A percentile compares a stretch with the other conserved stretches of the same genome.
Conservation (phyloP, 2,113 vertebrate species). For the Pedionomus torquatus region DNA sequence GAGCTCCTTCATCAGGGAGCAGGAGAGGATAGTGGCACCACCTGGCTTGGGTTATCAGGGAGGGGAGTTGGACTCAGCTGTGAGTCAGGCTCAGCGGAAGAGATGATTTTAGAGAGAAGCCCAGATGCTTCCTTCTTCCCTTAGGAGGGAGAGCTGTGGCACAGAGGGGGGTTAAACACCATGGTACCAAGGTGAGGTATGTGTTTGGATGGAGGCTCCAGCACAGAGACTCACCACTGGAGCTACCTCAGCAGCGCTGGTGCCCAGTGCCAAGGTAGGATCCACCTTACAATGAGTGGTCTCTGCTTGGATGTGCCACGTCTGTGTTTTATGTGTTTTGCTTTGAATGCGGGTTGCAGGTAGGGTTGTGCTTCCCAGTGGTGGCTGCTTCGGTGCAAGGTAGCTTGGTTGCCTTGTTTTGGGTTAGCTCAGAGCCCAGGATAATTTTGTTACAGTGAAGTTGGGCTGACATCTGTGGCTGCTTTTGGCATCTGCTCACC, state of each 20-base stretch:
- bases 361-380: not conserved
- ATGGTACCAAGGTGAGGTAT: not conserved
- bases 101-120: not conserved
- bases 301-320: not conserved
- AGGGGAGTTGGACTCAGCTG: not conserved
- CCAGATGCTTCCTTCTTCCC: not conserved
- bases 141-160: accelerated
- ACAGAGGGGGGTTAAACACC: not conserved
- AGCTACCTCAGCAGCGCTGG: not conserved
- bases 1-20: not conserved
- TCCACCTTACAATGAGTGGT: not conserved
- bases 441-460: not conserved
- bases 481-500: not conserved
- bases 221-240: not conserved
- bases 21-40: not conserved
- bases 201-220: not conserved
- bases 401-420: not conserved
- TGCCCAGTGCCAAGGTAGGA: not conserved
- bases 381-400: not conserved
- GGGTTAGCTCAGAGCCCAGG: not conserved
- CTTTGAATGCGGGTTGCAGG: not conserved
- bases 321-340: not conserved
- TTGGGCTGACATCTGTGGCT: not conserved
- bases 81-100: not conserved
- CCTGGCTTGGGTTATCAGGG: not conserved